Evolutionary conservation across 2,888 invertebrate genomes (phyloP), one percentile per base, ranked within the genome.

Genomic region (Tuberolachnus salignus): DNA sequence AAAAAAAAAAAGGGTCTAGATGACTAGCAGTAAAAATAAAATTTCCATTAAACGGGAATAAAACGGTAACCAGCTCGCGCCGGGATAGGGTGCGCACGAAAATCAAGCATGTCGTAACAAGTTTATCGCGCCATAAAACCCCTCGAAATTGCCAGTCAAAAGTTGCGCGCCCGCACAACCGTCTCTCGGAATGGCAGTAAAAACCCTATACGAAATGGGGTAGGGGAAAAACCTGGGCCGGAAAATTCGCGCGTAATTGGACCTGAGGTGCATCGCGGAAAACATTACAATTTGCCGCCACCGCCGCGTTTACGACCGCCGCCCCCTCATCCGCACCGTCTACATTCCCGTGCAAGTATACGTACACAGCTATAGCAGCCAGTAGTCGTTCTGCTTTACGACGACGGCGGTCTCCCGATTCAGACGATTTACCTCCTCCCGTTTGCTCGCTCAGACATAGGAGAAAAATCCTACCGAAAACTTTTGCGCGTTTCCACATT

Each of bases 101-200:
- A 81, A 81, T 81, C 80, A 81, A 81, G 81, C 80, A 81, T 80
- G 74, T 80, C 74, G 81, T 81, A 81, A 81, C 80, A 80, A 81
- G 81, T 81, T 81, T 81, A 81, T 81, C 80, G 80, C 78, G 80
- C 81, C 80, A 81, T 81, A 81, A 81, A 81, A 81, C 73, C 78
- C 78, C 78, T 78, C 69, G 67, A 19, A 74, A 74, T 74, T 74
- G 73, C 73, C 73, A 74, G 73, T 64, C 73, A 53, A 74, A 64
- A 74, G 73, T 74, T 64, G 63, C 21, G 73, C 26, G 73, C 63
- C 63, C 34, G 34, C 34, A 34, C 34, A 3, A 14, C 73, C 46
- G 72, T 49, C 73, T 51, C 63, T 34, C 63, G 51, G 51, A 59
- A 72, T 26, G 23, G 73, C 73, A n/a, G 73, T 74, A 74, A 74